These are phyloP conservation scores for Bellardia bayeri DNA, from an alignment of 2,888 invertebrate species.

Conservation along the genomic window DNA sequence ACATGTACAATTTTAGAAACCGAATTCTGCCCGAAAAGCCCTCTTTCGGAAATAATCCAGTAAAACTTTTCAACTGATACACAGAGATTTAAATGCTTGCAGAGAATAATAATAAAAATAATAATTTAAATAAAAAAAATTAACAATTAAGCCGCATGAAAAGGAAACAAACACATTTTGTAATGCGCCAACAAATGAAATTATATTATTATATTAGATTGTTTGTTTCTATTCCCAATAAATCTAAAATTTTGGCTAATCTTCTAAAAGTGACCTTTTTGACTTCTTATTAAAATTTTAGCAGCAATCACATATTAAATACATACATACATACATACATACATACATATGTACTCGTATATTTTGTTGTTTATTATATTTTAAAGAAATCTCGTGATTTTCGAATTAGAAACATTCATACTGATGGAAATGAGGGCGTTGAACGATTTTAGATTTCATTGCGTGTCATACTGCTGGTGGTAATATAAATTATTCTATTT, in stretches of 20 bases:
- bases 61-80: no score
- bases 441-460: conserved; percentile 25
- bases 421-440: background rate
- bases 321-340: no score
- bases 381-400: background rate
- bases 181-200: background rate
- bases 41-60: no score
- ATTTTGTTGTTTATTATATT: no score
- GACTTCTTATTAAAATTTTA: background rate
- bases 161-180: background rate
- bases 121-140: no score
- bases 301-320: background rate
- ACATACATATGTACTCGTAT: no score
- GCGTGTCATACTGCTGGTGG: conserved; percentile 15
- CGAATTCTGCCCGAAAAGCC: no score
- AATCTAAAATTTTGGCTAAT: conserved; percentile 6
- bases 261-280: conserved; percentile 13
- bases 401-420: background rate
- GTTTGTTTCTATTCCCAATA: background rate
- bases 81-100: no score
- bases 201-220: background rate
- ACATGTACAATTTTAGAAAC: no score
- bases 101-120: no score
- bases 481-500: background rate
- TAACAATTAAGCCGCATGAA: no score